Base-by-base conservation (phyloP, 2,888 invertebrate species). In the Ennomos fuscantarius region DNA sequence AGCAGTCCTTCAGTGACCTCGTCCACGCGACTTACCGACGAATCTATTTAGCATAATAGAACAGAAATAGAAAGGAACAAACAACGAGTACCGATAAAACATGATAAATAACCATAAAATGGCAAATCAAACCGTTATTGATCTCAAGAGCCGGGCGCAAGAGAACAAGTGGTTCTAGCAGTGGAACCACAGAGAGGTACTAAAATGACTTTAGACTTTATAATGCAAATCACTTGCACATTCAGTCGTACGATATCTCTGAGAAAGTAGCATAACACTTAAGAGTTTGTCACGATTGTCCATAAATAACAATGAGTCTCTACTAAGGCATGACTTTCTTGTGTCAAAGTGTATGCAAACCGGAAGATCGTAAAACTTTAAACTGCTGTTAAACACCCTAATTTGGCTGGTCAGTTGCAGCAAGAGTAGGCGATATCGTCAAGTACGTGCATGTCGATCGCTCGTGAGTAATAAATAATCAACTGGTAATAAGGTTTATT, bases 21-120 rank as follows among this genome's bases (percentile, higher is more conserved):
- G 59, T 58, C 60, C 62, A 65, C 63, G 61, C 65, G 62, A 44
- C 52, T 46, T 66, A 69, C 70, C 65, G 70, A 63, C 61, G 62
- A 65, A 63, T 74, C 72, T 70, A 67, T 65, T 73, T 74, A 71
- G 69, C 68, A 64, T 72, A 71, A 69, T 61, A 68, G 61, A 46
- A 44, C 41, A 32, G 44, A 45, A 34, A 45, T 45, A 46, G 64
- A 62, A 50, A 48, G 44, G 35, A 45, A 57, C 54, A 62, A 48
- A 43, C 44, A 59, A 62, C 55, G 46, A 47, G 34, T 61, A 65
- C 61, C 67, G 59, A 72, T 68, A 60, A 69, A 63, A 66, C 55
- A 55, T 51, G 52, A 64, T 67, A 63, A 60, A 63, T 60, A 65
- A 63, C 65, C 65, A 70, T 68, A 54, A 68, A 63, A 65, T 64